Base-by-base conservation (phyloP, 2,888 invertebrate species). In the Trichogramma dendrolimi region DNA sequence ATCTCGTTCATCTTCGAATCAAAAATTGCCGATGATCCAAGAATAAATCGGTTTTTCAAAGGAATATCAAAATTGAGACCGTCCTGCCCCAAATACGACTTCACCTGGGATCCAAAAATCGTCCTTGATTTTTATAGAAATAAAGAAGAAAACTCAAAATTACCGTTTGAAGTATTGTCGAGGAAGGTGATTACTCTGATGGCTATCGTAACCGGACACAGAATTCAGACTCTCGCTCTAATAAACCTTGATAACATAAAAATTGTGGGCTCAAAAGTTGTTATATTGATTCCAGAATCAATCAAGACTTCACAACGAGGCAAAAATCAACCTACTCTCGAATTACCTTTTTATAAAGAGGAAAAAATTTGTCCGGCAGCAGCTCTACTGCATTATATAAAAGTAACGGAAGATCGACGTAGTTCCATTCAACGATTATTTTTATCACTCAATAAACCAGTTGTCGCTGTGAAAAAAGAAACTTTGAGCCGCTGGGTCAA, bases 41-140 rank as follows among this genome's bases (percentile, higher is more conserved):
- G 41, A 6, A 47, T 64, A 4, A 61, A 58, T 41, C 49, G 55
- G 47, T 61, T 64, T 55, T 64, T 64, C 38, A 55, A 56, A 52
- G 55, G 58, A 4, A 49, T 64, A 2, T 14, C 41, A 7, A 46
- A 54, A 14, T 39, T 58, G 6, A 63, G 55, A 44, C 58, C 55
- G 4, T 46, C 60, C 7, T 27, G 48, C 51, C 66, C 67, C 4
- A 67, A 56, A 55, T 70, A 74, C 60, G 62, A 72, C 41, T 27
- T 44, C 5, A 71, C 63, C 0, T 73, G 73, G 73, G 68, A 75
- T 55, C 70, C 72, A 6, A 38, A 38, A n/a, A 55, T 46, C 4
- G 46, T 55, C 39, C 39, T 55, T 4, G 55, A 54, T 6, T 43
- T 10, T 14, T 54, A 14, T 8, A 52, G 4, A 40, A 10, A 7